Conservation (phyloP, 1,140 invertebrate species). For the Homarus americanus region DNA sequence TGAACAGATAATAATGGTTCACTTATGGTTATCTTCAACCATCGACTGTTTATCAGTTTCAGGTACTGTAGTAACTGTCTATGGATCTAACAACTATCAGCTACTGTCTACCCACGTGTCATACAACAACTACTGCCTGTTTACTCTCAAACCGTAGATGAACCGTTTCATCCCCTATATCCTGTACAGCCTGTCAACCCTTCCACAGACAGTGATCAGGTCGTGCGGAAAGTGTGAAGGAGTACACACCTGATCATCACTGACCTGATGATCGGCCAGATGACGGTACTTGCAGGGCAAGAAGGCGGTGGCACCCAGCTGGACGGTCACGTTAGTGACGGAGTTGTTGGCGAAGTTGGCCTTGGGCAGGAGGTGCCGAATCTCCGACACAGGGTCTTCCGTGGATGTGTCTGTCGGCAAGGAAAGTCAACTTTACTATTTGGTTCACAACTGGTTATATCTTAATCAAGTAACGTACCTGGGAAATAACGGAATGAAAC, state of each 20-base stretch:
- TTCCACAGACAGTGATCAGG: not conserved
- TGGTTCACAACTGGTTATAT: not conserved
- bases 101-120: too few relatives aligned
- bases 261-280: constrained; percentile 75
- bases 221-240: constrained; percentile 54
- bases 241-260: constrained; percentile 74
- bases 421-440: not conserved
- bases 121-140: too few relatives aligned
- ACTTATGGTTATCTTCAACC: too few relatives aligned
- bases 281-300: constrained; percentile 75
- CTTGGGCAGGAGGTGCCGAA: constrained; percentile 70
- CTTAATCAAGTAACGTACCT: not conserved
- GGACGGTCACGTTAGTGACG: constrained; percentile 75
- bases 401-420: constrained; percentile 17
- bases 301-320: constrained; percentile 74
- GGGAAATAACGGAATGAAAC: too few relatives aligned
- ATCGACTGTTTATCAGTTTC: too few relatives aligned
- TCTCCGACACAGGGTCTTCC: constrained; percentile 64
- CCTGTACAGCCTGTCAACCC: not conserved
- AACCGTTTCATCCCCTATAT: too few relatives aligned
- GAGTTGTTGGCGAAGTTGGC: constrained; percentile 70
- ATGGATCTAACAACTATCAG: too few relatives aligned
- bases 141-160: too few relatives aligned
- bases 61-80: too few relatives aligned
- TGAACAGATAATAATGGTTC: too few relatives aligned